phyloP scores from a whole-genome alignment of 2,113 vertebrate genomes.

The Octodon degus region DNA sequence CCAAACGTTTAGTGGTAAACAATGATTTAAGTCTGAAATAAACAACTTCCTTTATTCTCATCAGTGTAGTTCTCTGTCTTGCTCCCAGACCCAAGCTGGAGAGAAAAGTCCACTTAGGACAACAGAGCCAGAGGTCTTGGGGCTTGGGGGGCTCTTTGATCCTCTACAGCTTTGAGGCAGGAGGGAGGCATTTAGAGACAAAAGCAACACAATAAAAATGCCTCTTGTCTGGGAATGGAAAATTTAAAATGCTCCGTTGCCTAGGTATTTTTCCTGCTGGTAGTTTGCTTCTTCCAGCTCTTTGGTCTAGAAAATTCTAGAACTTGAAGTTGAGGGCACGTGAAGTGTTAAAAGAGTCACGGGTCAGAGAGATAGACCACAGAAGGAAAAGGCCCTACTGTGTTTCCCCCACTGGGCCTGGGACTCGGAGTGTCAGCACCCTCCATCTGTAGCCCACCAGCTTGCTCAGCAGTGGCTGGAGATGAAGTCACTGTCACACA shows the following conservation, averaged over 20 bases:
- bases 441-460: accelerated
- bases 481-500: background rate
- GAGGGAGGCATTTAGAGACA: background rate
- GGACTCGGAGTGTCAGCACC: background rate
- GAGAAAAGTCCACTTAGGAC: background rate
- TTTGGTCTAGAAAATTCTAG: background rate
- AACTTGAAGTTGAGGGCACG: background rate
- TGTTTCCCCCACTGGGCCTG: accelerated
- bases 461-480: accelerated
- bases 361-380: too few species aligned
- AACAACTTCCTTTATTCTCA: background rate
- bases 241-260: background rate
- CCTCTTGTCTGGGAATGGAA: background rate
- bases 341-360: background rate
- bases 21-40: conserved; percentile 10
- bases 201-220: background rate
- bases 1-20: background rate
- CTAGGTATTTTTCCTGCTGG: background rate
- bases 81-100: background rate
- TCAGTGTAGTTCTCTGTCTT: accelerated
- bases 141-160: background rate
- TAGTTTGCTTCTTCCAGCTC: background rate
- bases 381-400: accelerated
- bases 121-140: accelerated
- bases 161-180: background rate